These are phyloP conservation scores for Trichechus manatus DNA, from an alignment of 2,113 vertebrate genomes.

Conservation along the genomic window DNA sequence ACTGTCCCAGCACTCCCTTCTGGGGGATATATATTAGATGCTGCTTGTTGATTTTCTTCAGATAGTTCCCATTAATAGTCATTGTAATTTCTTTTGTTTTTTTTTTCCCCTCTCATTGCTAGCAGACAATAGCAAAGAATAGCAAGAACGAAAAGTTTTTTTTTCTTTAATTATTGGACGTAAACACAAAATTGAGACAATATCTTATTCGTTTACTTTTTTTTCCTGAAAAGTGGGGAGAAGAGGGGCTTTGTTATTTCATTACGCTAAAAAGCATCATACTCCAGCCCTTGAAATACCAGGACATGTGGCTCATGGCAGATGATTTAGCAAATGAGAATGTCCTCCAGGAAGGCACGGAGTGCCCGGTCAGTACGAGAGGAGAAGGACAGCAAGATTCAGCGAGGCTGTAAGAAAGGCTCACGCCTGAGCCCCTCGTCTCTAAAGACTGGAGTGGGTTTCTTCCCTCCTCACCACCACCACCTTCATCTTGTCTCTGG, in stretches of 20 bases:
- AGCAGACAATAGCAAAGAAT: background rate
- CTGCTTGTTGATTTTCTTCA: background rate
- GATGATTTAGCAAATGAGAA: background rate
- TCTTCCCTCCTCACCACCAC: background rate
- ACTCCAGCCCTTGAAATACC: background rate
- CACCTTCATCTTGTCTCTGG: background rate
- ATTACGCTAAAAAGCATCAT: background rate
- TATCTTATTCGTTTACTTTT: no score
- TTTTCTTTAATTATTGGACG: background rate
- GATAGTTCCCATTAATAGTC: background rate
- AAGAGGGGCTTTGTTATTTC: background rate
- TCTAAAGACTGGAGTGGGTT: background rate
- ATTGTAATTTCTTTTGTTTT: background rate
- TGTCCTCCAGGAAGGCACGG: background rate
- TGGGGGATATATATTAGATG: background rate
- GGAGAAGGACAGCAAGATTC: background rate
- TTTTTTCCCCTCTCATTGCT: background rate
- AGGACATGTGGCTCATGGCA: background rate
- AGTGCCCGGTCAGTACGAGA: fast-evolving
- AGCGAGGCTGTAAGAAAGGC: no score
- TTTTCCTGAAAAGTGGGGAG: background rate
- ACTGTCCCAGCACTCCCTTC: background rate
- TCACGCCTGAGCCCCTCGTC: background rate
- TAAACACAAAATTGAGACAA: constrained; percentile 42
- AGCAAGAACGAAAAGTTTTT: background rate